Evolutionary conservation across 2,113 vertebrate species (phyloP).

Genomic region (Cisticola juncidis): DNA sequence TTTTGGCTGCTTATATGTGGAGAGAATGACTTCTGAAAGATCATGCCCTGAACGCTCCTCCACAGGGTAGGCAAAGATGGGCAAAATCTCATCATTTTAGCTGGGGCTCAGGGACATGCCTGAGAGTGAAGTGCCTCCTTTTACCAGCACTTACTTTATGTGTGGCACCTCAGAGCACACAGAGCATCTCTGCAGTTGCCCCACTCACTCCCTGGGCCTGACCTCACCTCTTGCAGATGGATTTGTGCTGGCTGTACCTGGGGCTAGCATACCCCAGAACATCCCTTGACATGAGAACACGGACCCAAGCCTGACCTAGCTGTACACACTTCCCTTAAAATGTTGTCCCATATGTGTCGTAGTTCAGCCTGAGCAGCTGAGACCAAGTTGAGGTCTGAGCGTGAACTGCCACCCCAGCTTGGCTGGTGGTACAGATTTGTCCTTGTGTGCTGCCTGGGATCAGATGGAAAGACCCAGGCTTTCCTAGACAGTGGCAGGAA

Average conservation of each 20-base stretch:
- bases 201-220: neutral
- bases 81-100: neutral
- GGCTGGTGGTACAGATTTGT: neutral
- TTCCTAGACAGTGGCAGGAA: neutral
- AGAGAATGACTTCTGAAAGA: neutral
- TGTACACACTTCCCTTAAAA: neutral
- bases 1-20: neutral
- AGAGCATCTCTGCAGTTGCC: neutral
- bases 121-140: neutral
- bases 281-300: rapidly evolving
- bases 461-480: neutral
- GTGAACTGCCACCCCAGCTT: neutral
- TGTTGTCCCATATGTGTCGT: rapidly evolving
- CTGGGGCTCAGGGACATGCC: neutral
- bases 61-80: neutral
- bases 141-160: neutral
- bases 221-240: neutral
- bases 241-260: neutral
- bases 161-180: neutral
- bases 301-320: neutral
- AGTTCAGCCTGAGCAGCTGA: neutral
- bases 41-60: neutral
- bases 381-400: neutral
- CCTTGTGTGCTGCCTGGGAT: neutral
- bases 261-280: neutral